Conservation (phyloP, 2,797 vertebrate species). For the Syngnathus acus region DNA sequence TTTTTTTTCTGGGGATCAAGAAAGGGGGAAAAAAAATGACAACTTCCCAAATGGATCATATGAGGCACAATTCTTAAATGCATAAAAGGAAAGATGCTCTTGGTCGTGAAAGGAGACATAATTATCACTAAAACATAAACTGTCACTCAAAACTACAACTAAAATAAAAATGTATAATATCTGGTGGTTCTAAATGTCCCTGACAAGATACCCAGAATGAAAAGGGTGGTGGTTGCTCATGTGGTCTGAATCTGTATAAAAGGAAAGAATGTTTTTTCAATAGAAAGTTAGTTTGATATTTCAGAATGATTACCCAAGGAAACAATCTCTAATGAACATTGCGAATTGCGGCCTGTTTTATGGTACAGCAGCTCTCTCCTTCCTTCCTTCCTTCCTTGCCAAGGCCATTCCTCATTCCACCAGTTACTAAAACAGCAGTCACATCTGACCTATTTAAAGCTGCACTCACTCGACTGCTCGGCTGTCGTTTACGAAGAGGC, state of each 20-base stretch:
- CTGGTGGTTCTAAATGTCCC: too few relatives aligned
- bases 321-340: not conserved
- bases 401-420: not conserved
- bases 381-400: not conserved
- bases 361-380: not conserved
- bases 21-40: not conserved
- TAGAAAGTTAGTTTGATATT: not conserved
- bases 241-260: not conserved
- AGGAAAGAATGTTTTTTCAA: not conserved
- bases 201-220: not conserved
- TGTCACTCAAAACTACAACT: too few relatives aligned
- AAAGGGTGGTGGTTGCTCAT: not conserved
- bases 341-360: not conserved
- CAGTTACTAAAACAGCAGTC: not conserved
- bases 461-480: not conserved
- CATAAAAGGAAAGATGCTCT: not conserved
- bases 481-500: not conserved
- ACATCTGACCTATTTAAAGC: slow-evolving; percentile 3
- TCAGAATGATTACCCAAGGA: not conserved
- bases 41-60: not conserved
- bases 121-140: too few relatives aligned
- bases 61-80: not conserved
- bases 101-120: too few relatives aligned
- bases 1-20: slow-evolving; percentile 46
- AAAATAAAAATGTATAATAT: too few relatives aligned